Evolutionary conservation across 2,888 invertebrate species (phyloP).

Genomic region (Ferdinandea cuprea): DNA sequence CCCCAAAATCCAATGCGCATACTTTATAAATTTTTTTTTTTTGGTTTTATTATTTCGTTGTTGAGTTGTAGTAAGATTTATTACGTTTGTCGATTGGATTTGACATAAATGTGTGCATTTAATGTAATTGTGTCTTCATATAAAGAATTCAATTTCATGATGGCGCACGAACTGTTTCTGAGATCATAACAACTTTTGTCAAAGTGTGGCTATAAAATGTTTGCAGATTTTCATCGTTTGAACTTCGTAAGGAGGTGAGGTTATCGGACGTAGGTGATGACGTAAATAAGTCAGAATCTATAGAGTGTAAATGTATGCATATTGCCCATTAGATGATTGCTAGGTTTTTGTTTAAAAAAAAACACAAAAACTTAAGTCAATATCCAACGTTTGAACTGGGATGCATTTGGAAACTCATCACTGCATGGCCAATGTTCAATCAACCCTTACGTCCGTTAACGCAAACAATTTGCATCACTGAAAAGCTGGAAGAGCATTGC

Average conservation of each 20-base stretch:
- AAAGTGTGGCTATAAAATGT: conserved; percentile 29
- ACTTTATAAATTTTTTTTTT: conserved; percentile 14
- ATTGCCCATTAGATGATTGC: too few relatives aligned
- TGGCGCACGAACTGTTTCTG: conserved; percentile 23
- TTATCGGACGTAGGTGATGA: conserved; percentile 21
- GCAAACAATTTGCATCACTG: too few relatives aligned
- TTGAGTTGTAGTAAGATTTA: conserved; percentile 43
- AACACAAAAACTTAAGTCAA: too few relatives aligned
- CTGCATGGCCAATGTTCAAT: too few relatives aligned
- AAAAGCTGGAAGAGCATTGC: too few relatives aligned
- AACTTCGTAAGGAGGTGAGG: not conserved
- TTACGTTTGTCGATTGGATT: conserved; percentile 28
- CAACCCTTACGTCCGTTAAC: too few relatives aligned
- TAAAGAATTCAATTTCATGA: not conserved
- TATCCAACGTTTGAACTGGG: too few relatives aligned
- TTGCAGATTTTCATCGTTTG: not conserved
- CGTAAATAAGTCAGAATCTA: not conserved
- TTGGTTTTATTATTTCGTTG: not conserved
- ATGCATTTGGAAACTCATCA: too few relatives aligned
- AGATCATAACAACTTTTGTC: conserved; percentile 18
- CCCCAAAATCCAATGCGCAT: conserved; percentile 36
- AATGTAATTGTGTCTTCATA: conserved; percentile 70
- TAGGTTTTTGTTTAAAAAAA: too few relatives aligned
- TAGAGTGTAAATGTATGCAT: not conserved
- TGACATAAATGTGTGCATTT: conserved; percentile 69